phyloP scores from a whole-genome alignment of 2,113 vertebrate species.

The Petromus typicus region DNA sequence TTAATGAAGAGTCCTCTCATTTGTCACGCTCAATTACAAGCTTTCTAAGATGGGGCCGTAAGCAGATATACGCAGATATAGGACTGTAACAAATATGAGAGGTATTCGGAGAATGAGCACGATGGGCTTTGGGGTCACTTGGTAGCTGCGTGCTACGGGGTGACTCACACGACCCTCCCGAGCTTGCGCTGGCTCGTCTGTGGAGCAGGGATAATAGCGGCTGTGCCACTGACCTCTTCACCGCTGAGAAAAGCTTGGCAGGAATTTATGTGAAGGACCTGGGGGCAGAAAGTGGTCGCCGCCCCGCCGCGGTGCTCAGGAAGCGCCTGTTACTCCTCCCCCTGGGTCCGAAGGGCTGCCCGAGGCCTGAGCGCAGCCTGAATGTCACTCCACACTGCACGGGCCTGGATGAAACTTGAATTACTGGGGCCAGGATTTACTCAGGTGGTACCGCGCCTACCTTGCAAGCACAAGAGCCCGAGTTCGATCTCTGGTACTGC shows the following conservation, averaged over 20 bases:
- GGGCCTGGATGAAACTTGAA: background rate
- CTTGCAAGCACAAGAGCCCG: no score
- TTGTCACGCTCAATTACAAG: conserved; percentile 1
- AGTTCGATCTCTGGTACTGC: no score
- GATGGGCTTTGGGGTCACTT: background rate
- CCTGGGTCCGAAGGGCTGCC: background rate
- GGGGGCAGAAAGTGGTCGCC: background rate
- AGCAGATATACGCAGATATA: background rate
- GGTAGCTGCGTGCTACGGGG: background rate
- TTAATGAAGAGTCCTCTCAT: background rate
- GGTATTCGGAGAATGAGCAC: background rate
- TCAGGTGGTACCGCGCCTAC: no score
- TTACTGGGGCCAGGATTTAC: no score
- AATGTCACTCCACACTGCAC: background rate
- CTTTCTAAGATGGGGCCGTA: background rate
- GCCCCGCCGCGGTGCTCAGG: background rate
- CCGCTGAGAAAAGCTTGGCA: background rate
- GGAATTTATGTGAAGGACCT: background rate
- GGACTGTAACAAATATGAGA: background rate
- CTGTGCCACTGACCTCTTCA: background rate
- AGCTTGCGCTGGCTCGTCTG: background rate
- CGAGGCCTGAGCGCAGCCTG: background rate
- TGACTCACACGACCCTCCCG: background rate
- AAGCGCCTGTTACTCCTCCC: background rate
- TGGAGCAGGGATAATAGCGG: background rate